phyloP scores from a whole-genome alignment of 1,140 invertebrate species.

The Drosophila sp. region DNA sequence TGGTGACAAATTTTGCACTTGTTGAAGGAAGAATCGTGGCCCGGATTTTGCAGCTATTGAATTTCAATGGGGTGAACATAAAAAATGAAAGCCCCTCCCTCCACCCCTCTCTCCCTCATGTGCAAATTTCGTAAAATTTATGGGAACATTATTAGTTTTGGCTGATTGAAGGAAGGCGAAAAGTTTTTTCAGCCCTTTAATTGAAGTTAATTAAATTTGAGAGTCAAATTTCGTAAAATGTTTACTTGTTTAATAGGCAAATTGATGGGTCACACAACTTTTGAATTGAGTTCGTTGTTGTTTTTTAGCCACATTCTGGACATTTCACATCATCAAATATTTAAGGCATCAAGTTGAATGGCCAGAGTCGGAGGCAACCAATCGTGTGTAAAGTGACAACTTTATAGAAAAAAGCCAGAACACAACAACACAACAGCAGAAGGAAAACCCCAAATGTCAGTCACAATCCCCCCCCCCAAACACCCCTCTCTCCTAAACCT shows the following conservation, averaged over 20 bases:
- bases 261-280: slow-evolving; percentile 17
- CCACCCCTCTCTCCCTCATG: slow-evolving; percentile 42
- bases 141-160: slow-evolving; percentile 65
- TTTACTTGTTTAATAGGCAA: slow-evolving; percentile 27
- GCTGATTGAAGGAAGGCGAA: slow-evolving; percentile 41
- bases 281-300: not conserved
- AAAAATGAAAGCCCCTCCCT: slow-evolving; percentile 52
- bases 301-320: not conserved
- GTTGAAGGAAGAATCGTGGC: slow-evolving; percentile 67
- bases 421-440: slow-evolving; percentile 4
- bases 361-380: slow-evolving; percentile 21
- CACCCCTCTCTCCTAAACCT: not conserved
- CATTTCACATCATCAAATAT: slow-evolving; percentile 60
- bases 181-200: slow-evolving; percentile 37
- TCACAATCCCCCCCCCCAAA: not conserved
- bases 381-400: slow-evolving; percentile 59
- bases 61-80: slow-evolving; percentile 49
- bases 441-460: slow-evolving; percentile 31
- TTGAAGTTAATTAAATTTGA: slow-evolving; percentile 56
- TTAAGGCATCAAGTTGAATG: slow-evolving; percentile 39
- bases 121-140: slow-evolving; percentile 53
- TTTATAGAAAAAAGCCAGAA: slow-evolving; percentile 34
- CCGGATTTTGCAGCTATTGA: slow-evolving; percentile 71
- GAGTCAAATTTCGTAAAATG: not conserved
- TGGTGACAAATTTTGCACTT: slow-evolving; percentile 72